Evolutionary conservation across 92 coral and sea anemone genomes (phyloP).

Genomic region (Bergia sp.): DNA sequence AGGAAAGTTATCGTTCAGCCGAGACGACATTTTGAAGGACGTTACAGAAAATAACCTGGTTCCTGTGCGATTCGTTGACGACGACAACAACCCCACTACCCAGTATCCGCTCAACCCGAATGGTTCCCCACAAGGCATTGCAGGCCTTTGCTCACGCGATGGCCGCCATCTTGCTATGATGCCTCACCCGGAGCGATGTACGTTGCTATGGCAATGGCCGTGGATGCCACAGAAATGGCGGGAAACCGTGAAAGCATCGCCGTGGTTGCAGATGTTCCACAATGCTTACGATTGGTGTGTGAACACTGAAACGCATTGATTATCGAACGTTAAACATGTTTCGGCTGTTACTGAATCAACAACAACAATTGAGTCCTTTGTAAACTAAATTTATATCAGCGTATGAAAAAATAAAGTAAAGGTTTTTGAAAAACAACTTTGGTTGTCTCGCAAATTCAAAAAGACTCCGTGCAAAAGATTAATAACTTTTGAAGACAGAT

Average conservation of each 20-base stretch:
- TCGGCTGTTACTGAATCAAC: not conserved
- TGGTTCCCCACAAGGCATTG: constrained; percentile 96
- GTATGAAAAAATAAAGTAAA: too few species aligned
- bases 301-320: constrained; percentile 30
- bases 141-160: constrained; percentile 89
- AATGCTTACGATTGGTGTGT: constrained; percentile 93
- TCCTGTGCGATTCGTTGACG: constrained; percentile 88
- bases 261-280: constrained; percentile 96
- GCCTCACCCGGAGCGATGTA: constrained; percentile 98
- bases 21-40: constrained; percentile 66
- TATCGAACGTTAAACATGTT: not conserved
- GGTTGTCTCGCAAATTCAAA: not conserved
- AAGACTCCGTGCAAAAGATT: not conserved
- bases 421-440: not conserved
- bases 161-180: constrained; percentile 99
- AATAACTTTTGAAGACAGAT: too few species aligned
- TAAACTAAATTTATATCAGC: not conserved
- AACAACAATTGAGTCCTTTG: not conserved
- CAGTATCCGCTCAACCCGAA: constrained; percentile 96
- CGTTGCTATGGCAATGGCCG: constrained; percentile 98
- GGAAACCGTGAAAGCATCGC: constrained; percentile 72
- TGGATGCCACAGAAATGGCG: constrained; percentile 98
- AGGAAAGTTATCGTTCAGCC: constrained; percentile 77
- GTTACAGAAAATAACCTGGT: constrained; percentile 72
- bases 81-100: constrained; percentile 82